Conservation (phyloP, 2,113 vertebrate genomes). For the Oxyura jamaicensis region DNA sequence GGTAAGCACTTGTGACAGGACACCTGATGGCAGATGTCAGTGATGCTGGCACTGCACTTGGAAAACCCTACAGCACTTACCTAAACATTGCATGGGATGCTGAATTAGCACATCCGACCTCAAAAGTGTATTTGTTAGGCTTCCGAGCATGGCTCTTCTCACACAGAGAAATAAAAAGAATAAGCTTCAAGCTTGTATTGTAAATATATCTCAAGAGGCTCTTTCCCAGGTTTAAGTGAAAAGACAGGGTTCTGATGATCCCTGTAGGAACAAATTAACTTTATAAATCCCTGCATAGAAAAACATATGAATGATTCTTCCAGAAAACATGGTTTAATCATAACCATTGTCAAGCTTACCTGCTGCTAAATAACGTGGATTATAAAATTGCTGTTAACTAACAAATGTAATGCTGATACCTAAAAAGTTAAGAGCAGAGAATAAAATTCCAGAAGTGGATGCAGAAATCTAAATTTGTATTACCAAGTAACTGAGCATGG, state of each 20-base stretch:
- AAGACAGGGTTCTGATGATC: neutral
- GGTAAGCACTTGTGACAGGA: rapidly evolving
- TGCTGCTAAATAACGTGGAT: neutral
- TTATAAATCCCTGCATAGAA: neutral
- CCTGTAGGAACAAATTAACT: neutral
- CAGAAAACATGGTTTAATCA: neutral
- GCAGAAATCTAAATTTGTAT: neutral
- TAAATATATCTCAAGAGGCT: neutral
- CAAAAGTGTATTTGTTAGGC: rapidly evolving
- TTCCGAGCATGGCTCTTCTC: neutral
- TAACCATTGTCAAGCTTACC: neutral
- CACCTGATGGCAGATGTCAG: neutral
- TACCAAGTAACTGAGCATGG: neutral
- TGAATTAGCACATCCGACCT: rapidly evolving
- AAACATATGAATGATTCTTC: neutral
- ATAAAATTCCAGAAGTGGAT: neutral
- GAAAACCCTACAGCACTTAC: neutral
- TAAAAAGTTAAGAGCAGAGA: neutral
- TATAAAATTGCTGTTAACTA: neutral
- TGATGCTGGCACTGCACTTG: rapidly evolving
- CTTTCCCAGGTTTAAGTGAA: neutral
- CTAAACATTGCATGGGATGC: rapidly evolving
- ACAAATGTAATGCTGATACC: rapidly evolving
- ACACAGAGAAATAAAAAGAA: neutral
- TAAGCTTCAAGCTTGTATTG: neutral